Evolutionary conservation across 2,797 vertebrate species (phyloP), one percentile per base, ranked within the genome.

Genomic region (Pseudochaenichthys georgianus): DNA sequence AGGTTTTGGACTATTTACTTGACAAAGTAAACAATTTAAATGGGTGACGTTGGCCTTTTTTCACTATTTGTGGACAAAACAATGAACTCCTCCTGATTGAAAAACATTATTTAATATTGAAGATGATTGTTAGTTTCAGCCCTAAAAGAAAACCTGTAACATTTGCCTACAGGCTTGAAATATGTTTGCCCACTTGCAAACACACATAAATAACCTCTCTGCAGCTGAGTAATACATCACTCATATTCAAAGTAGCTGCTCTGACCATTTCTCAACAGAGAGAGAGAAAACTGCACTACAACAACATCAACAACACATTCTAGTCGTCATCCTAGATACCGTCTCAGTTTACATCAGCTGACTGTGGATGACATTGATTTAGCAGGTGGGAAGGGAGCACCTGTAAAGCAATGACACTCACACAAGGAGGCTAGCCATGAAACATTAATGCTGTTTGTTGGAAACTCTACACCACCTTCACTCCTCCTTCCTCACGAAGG

Each of bases 371-470:
- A 69, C 81, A 66, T 1, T 77, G 85, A 89, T 88, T 90, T 60
- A 43, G 17, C 66, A 51, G 61, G 62, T 72, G 66, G 47, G 50
- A 80, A 47, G 31, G 34, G 65, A 53, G 67, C 70, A 62, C 79
- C 76, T 75, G 77, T 58, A 5, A 15, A 60, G 77, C 78, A 80
- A 80, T 69, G 74, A 73, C 61, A 38, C 57, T 41, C 23, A 23
- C 73, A 70, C 67, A 19, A 62, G 59, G 80, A 28, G 66, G 28
- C 16, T 58, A 9, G 48, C 23, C 80, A 71, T 90, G 48, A 89
- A 91, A 90, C 34, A 82, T 89, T 87, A 12, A 89, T 77, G 78
- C 52, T 80, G 69, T 75, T 66, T 81, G 52, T 74, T 46, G 73
- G 88, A 71, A 92, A 92, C 80, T 52, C 58, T 13, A 84, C 82